Evolutionary conservation across 2,797 vertebrate species (phyloP), one percentile per base, ranked within the genome.

Genomic region (Bryconaethiops microstoma): DNA sequence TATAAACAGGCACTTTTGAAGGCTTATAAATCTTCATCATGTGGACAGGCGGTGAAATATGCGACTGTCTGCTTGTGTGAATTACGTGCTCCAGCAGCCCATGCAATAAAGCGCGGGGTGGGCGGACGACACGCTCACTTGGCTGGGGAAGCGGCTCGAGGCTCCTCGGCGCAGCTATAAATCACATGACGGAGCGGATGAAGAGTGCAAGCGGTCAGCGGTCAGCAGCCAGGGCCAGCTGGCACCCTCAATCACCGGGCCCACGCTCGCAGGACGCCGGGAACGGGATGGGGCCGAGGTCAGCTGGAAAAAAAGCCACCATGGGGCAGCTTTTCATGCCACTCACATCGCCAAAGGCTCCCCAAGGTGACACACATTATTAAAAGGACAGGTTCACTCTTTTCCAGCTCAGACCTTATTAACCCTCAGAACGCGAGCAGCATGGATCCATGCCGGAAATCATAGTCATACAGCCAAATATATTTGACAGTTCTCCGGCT

Each of bases 21-120:
- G 76, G 84, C 78, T 72, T 71, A 83, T 85, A 85, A 83, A 85
- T 83, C 82, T 85, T 83, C 81, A 85, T 85, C 84, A 81, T 71
- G 29, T 29, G 73, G 84, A 85, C 84, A 85, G 81, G n/a, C 76
- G 55, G 81, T 83, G 84, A 83, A 85, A 85, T 85, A 80, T 85
- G 78, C 74, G 81, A 81, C 74, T 78, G 81, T 83, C 74, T 79
- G 74, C 42, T 40, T 59, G 81, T 76, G 84, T 85, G 80, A 85
- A 78, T 83, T 70, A 85, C 70, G 78, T 68, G 70, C 81, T 80
- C 69, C 75, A 82, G 80, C 77, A 83, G 81, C 54, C 78, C 74
- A 57, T 45, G 74, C 80, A 68, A 77, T 80, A 85, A 82, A 82
- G 81, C 42, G 71, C 55, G 59, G 78, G 79, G 71, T 81, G 74